These are phyloP conservation scores for Notoglanidium macrostoma DNA, from an alignment of 2,797 vertebrate species.

Conservation along the genomic window DNA sequence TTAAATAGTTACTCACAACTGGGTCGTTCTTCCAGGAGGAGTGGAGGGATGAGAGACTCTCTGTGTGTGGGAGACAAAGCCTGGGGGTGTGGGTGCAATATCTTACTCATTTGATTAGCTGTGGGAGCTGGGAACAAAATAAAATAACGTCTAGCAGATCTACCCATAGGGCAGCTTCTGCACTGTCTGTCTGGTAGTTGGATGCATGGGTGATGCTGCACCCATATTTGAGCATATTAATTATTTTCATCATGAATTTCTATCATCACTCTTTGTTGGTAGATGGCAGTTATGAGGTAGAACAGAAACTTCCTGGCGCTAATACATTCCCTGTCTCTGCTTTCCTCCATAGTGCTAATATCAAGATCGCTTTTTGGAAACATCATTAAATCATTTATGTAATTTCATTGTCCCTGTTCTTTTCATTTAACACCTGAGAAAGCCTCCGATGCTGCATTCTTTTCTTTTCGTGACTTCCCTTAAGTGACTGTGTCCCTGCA, in stretches of 20 bases:
- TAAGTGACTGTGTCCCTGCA: background rate
- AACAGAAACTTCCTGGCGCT: background rate
- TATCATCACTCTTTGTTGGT: slow-evolving; percentile 11
- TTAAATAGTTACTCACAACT: background rate
- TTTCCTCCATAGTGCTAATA: slow-evolving; percentile 10
- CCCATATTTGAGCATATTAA: slow-evolving; percentile 41
- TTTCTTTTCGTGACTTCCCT: slow-evolving; percentile 1
- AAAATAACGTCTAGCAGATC: slow-evolving; percentile 66
- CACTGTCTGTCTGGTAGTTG: slow-evolving; percentile 40
- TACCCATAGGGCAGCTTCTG: slow-evolving; percentile 59
- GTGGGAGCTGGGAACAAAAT: slow-evolving; percentile 60
- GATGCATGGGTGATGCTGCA: slow-evolving; percentile 30
- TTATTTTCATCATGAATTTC: slow-evolving; percentile 23
- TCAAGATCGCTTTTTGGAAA: background rate
- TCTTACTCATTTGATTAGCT: slow-evolving; percentile 67
- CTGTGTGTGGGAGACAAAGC: slow-evolving; percentile 61
- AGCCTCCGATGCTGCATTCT: background rate
- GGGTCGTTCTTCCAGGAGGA: slow-evolving; percentile 59
- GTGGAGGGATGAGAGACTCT: slow-evolving; percentile 53
- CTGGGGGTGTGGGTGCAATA: slow-evolving; percentile 60
- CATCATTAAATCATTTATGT: slow-evolving; percentile 4
- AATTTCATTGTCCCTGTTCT: slow-evolving; percentile 15
- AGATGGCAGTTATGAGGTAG: slow-evolving; percentile 18
- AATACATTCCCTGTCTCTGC: background rate
- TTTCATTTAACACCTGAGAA: slow-evolving; percentile 4